Evolutionary conservation across 1,140 invertebrate genomes (phyloP), one percentile per base, ranked within the genome.

Genomic region (Drosophila sp.): DNA sequence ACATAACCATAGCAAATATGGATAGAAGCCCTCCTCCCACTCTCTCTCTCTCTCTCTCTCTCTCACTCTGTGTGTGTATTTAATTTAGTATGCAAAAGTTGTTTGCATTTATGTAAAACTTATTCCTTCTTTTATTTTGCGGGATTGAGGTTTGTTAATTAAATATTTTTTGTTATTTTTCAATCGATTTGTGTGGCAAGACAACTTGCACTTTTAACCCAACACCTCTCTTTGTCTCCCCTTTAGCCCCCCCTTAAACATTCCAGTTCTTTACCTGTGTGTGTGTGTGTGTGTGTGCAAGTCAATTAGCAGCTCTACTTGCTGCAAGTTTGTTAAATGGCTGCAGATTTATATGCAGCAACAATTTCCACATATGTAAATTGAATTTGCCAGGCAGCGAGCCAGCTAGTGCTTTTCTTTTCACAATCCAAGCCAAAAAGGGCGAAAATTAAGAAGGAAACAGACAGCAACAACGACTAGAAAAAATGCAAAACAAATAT

Each of bases 301-400:
- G 72, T 89, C 79, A 86, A 87, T 87, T 87, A 87, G 84, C 83
- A 87, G 84, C 72, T 87, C 70, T 63, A 75, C 75, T 54, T 71
- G 79, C 74, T 67, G 76, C 61, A 61, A 69, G 69, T 68, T 63
- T 78, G 84, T 71, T 87, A 87, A 86, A 87, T 89, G 79, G 83
- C 80, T 38, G 55, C 54, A 65, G 76, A 79, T 79, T 79, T 79
- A 70, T 61, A 60, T 41, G 77, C 61, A 70, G 40, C 71, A 54
- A 78, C 62, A 60, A 60, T 66, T 55, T 33, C 50, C 79, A 83
- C 83, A 87, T 87, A 87, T 87, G 83, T 80, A 87, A 87, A 87
- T 87, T 87, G 76, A 83, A 87, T 87, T 83, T 80, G 75, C 75
- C 72, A 77, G 72, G 30, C 62, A 75, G 55, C 65, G 60, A 72